Evolutionary conservation across 2,797 vertebrate genomes (phyloP).

Genomic region (Percopsis omiscomaycus): DNA sequence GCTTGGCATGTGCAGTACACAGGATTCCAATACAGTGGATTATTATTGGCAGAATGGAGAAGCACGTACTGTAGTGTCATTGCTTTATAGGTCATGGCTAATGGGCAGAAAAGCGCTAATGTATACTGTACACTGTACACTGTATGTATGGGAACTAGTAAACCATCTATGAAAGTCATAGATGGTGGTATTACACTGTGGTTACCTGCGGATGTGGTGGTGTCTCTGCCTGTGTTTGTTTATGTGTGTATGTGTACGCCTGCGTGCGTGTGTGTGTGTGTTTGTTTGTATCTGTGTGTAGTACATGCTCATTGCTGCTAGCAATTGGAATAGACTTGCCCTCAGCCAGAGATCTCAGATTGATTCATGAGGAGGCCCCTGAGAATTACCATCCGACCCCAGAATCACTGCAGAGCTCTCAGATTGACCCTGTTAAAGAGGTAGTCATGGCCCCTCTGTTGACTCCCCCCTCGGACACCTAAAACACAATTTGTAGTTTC

Average conservation of each 20-base stretch:
- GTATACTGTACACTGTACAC: not conserved
- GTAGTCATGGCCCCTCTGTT: conserved; percentile 50
- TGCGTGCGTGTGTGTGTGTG: not conserved
- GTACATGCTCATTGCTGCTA: too few relatives aligned
- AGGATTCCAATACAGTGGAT: conserved; percentile 52
- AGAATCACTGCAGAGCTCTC: conserved; percentile 55
- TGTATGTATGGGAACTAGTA: too few relatives aligned
- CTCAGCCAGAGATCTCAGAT: conserved; percentile 27
- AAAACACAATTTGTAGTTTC: conserved; percentile 62
- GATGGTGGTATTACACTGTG: conserved; percentile 6
- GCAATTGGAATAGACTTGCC: conserved; percentile 15
- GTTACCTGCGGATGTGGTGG: not conserved
- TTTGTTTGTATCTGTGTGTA: not conserved
- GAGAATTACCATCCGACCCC: conserved; percentile 52
- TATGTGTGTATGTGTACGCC: conserved; percentile 2
- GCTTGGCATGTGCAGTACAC: conserved; percentile 33
- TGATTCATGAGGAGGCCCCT: conserved; percentile 37
- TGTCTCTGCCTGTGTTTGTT: not conserved
- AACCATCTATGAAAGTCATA: conserved; percentile 23
- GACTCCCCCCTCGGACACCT: conserved; percentile 56
- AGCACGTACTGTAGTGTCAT: conserved; percentile 44
- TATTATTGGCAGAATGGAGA: conserved; percentile 61
- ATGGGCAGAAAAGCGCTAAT: conserved; percentile 23
- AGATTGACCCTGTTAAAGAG: conserved; percentile 61
- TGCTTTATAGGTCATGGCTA: conserved; percentile 58